Percentiles rank a stretch among this genome's conserved stretches.
phyloP scores from a whole-genome alignment of 2,797 vertebrate genomes.

The Pelodytes ibericus region DNA sequence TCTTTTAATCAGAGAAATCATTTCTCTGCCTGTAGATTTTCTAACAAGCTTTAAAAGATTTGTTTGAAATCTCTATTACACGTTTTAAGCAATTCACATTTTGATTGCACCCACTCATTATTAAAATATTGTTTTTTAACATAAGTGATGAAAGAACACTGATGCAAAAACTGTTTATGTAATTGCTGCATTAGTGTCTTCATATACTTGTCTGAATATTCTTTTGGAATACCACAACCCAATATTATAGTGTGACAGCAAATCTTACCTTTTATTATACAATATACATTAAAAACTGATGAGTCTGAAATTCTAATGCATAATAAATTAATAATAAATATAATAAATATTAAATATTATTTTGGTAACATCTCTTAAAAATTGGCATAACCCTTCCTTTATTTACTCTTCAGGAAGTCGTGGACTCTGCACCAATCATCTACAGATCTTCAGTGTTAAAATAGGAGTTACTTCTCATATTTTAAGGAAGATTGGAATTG shows the following conservation, averaged over 20 bases:
- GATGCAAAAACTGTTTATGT: not conserved
- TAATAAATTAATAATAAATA: too few species aligned
- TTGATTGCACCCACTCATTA: slow-evolving; percentile 9
- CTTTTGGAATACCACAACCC: not conserved
- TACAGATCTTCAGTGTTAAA: too few species aligned
- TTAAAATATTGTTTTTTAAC: not conserved
- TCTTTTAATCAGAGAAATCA: not conserved
- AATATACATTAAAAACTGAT: not conserved
- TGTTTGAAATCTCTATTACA: not conserved
- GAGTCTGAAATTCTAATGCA: not conserved
- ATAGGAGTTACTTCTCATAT: too few species aligned
- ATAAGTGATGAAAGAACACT: not conserved
- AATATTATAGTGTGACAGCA: not conserved
- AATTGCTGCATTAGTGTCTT: not conserved
- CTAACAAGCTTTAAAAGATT: not conserved
- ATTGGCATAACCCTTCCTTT: too few species aligned
- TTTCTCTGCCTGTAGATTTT: not conserved
- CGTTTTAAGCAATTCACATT: not conserved
- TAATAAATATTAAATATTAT: too few species aligned
- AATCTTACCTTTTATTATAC: not conserved
- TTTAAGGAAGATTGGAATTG: too few species aligned
- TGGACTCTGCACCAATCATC: too few species aligned
- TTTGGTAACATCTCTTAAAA: too few species aligned
- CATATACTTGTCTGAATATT: not conserved
- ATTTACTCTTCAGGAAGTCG: too few species aligned